phyloP scores from a whole-genome alignment of 2,797 vertebrate species.

The Sebastes wilsoni region DNA sequence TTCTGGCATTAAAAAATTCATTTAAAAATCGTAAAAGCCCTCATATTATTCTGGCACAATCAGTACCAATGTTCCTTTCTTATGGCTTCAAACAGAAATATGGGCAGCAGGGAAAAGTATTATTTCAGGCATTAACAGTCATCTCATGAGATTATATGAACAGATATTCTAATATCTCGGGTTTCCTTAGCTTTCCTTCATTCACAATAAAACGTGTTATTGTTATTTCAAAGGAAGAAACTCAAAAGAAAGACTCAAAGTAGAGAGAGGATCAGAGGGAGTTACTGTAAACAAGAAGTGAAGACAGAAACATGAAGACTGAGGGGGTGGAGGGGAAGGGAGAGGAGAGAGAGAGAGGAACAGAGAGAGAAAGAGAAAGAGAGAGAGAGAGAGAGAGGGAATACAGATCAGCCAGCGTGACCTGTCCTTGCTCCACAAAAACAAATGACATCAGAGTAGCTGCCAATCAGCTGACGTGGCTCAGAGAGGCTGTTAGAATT shows the following conservation, averaged over 20 bases:
- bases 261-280: conserved; percentile 17
- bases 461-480: conserved; percentile 73
- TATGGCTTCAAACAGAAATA: background rate
- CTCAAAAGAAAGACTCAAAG: background rate
- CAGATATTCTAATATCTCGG: background rate
- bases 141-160: background rate
- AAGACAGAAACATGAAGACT: conserved; percentile 3
- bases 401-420: conserved; percentile 53
- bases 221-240: conserved; percentile 23
- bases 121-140: background rate
- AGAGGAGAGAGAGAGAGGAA: background rate
- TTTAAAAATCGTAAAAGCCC: too few relatives aligned
- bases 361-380: background rate
- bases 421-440: conserved; percentile 65
- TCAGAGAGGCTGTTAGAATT: conserved; percentile 44
- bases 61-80: background rate
- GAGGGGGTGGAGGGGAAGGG: background rate
- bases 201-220: background rate
- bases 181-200: background rate
- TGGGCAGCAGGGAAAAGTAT: background rate
- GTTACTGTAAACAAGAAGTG: conserved; percentile 6
- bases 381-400: background rate
- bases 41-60: background rate
- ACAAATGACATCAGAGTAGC: conserved; percentile 77
- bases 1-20: too few relatives aligned